Evolutionary conservation across 2,888 invertebrate species (phyloP).

Genomic region (Nephrotoma appendiculata): DNA sequence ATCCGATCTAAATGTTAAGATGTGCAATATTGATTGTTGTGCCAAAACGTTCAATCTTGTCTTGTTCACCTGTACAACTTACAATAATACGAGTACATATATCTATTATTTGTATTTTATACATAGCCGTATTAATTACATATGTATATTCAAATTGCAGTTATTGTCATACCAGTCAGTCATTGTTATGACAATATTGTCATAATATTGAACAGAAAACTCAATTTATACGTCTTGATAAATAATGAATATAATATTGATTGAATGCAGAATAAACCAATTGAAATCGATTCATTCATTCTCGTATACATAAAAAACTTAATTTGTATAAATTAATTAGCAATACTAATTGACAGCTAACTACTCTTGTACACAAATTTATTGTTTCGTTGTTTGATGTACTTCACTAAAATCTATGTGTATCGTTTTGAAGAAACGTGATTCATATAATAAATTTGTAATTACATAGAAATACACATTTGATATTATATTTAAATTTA

Average conservation of each 20-base stretch:
- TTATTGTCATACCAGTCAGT: no score
- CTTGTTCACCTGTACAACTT: no score
- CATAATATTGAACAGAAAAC: no score
- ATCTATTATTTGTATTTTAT: no score
- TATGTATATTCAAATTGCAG: no score
- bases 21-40: no score
- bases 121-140: no score
- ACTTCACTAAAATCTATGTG: background rate
- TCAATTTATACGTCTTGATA: no score
- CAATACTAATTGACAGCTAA: background rate
- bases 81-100: no score
- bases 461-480: background rate
- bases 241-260: background rate
- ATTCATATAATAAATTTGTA: background rate
- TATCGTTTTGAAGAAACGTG: background rate
- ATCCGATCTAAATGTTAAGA: no score
- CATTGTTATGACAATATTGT: no score
- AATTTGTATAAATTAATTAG: background rate
- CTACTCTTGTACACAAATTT: background rate
- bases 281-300: background rate
- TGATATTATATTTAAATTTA: background rate
- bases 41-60: no score
- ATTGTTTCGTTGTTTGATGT: background rate
- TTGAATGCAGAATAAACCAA: background rate
- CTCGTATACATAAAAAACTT: background rate